Conservation (phyloP, 2,797 vertebrate genomes). For the Manis pentadactyla region DNA sequence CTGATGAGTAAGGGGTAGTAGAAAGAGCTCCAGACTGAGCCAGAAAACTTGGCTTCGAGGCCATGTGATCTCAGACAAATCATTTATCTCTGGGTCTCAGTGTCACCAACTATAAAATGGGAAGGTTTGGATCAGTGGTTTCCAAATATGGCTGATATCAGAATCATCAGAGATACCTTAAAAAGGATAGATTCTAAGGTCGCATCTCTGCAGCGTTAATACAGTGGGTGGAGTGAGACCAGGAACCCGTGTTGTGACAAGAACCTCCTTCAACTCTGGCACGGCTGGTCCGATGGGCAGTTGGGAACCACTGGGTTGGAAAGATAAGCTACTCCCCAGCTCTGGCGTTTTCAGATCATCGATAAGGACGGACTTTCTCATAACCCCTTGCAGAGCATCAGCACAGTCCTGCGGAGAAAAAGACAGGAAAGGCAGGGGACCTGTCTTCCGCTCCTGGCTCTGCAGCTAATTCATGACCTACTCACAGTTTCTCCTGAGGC, state of each 20-base stretch:
- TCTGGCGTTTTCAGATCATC: background rate
- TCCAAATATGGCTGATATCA: background rate
- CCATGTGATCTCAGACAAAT: background rate
- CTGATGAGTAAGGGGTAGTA: background rate
- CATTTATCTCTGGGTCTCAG: background rate
- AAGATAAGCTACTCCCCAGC: background rate
- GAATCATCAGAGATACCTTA: background rate
- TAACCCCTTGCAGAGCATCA: background rate
- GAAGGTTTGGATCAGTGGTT: background rate
- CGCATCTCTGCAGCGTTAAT: background rate
- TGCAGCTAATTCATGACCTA: background rate
- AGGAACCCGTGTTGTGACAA: background rate
- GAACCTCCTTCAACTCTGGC: background rate
- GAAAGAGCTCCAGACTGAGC: background rate
- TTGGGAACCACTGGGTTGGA: background rate
- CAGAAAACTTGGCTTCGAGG: background rate
- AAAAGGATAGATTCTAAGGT: background rate
- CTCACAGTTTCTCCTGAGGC: background rate
- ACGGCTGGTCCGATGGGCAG: background rate
- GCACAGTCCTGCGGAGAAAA: background rate
- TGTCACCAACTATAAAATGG: background rate
- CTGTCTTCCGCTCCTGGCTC: background rate
- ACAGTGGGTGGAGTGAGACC: background rate
- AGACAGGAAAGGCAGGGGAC: background rate
- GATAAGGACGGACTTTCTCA: background rate